Evolutionary conservation across 2,888 invertebrate genomes (phyloP), one percentile per base, ranked within the genome.

Genomic region (Meiosimyza decipiens): DNA sequence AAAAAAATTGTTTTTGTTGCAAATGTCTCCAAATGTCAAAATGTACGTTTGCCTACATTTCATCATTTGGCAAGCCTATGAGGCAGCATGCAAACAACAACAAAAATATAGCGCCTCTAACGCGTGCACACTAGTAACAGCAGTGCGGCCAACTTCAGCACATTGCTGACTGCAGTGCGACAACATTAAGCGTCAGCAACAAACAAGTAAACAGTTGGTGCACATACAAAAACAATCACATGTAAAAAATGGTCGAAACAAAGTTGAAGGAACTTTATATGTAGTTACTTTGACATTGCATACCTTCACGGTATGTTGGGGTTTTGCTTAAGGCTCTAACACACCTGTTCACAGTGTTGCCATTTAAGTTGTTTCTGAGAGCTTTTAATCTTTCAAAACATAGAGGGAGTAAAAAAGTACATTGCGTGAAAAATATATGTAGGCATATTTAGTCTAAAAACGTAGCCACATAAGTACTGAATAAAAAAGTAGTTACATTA

Each of bases 31-130:
- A 73, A 63, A 62, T 73, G 71, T 69, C 73, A 73, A 66, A 73
- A 71, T 50, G 54, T 71, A 57, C 73, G 73, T 66, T 71, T 67
- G 71, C 40, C 49, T 50, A 59, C 71, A 74, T 71, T 71, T 64
- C 71, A 71, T 71, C 68, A 71, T 69, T 28, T 16, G 40, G 18
- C 51, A 64, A 62, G 49, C 47, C 6, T n/a, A 18, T 12, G 22
- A 28, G 40, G 13, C 18, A 50, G 33, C 1, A 9, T 4, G 33
- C 7, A 33, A 67, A 57, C 22, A 57, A 68, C 18, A 47, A 49
- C 18, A 57, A 57, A 51, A 51, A 50, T 50, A 64, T 28, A 51
- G 28, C 15, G 52, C 15, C 57, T n/a, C 28, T 3, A 57, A 15
- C 68, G 57, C 68, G 68, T 68, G 47, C 55, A 40, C 67, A 57